phyloP scores from a whole-genome alignment of 2,797 vertebrate genomes.

The Lerista edwardsae region DNA sequence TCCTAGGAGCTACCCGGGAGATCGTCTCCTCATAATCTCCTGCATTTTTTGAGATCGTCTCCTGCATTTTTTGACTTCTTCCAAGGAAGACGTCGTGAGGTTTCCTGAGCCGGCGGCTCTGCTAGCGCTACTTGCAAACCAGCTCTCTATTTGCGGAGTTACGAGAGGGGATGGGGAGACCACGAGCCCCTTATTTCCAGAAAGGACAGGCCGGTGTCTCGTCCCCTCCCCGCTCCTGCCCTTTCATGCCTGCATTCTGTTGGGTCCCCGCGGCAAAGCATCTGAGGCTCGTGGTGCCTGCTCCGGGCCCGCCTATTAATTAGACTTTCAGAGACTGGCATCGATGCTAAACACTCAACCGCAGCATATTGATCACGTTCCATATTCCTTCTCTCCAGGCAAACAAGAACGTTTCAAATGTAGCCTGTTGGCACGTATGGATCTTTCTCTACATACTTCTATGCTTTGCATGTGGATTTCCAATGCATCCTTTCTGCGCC shows the following conservation, averaged over 20 bases:
- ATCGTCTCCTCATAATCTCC: slow-evolving; percentile 62
- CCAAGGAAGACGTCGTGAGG: slow-evolving; percentile 58
- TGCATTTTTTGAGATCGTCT: slow-evolving; percentile 66
- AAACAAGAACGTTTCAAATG: not conserved
- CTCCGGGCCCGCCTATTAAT: slow-evolving; percentile 16
- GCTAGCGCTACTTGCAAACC: slow-evolving; percentile 58
- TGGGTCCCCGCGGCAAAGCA: not conserved
- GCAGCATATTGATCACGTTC: slow-evolving; percentile 15
- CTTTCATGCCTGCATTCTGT: not conserved
- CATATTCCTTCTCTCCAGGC: slow-evolving; percentile 13
- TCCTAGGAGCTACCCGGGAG: slow-evolving; percentile 65
- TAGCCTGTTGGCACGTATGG: slow-evolving; percentile 1
- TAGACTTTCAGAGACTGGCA: slow-evolving; percentile 21
- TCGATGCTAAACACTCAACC: slow-evolving; percentile 10
- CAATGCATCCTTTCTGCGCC: not conserved
- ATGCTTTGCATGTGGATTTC: not conserved
- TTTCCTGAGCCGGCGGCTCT: slow-evolving; percentile 50
- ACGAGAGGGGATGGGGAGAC: not conserved
- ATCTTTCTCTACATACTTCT: not conserved
- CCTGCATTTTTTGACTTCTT: slow-evolving; percentile 65
- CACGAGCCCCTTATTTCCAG: slow-evolving; percentile 7
- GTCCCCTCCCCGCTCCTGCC: not conserved
- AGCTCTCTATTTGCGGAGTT: slow-evolving; percentile 35
- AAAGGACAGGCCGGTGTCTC: slow-evolving; percentile 5
- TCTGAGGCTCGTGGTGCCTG: not conserved